phyloP scores from a whole-genome alignment of 2,113 vertebrate species.

The Gallinago jamesoni region DNA sequence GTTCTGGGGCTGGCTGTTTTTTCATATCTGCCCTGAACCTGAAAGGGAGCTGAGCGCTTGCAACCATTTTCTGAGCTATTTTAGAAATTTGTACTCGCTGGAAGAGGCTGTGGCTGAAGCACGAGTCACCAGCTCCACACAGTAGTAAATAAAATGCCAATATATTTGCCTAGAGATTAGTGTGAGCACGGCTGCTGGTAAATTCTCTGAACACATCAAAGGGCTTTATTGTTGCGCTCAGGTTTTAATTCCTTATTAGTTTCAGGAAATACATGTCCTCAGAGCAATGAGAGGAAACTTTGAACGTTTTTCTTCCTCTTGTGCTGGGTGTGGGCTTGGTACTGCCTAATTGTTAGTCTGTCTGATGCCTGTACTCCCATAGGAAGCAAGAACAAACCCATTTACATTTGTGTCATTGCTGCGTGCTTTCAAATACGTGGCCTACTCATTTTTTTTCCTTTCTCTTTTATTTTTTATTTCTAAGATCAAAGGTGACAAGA shows the following conservation, averaged over 20 bases:
- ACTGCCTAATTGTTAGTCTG: conserved; percentile 58
- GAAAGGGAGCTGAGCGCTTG: background rate
- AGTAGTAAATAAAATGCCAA: background rate
- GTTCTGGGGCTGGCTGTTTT: background rate
- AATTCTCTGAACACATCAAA: conserved; percentile 41
- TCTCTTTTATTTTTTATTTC: background rate
- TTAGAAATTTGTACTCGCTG: background rate
- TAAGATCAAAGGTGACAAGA: conserved; percentile 51
- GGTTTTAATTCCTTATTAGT: conserved; percentile 51
- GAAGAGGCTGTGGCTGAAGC: background rate
- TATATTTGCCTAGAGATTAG: background rate
- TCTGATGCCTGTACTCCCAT: conserved; percentile 41
- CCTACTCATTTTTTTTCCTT: background rate
- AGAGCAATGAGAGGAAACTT: conserved; percentile 68
- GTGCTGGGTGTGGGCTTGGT: conserved; percentile 61
- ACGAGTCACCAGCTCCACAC: rapidly evolving
- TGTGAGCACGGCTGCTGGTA: background rate
- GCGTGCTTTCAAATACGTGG: background rate
- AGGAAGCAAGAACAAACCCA: conserved; percentile 47
- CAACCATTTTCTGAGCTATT: background rate
- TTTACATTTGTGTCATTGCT: conserved; percentile 45
- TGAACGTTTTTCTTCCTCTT: conserved; percentile 61
- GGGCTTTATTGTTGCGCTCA: conserved; percentile 41
- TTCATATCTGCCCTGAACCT: background rate
- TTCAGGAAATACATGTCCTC: conserved; percentile 55